phyloP scores from a whole-genome alignment of 2,888 invertebrate species.

The Mystacides longicornis region DNA sequence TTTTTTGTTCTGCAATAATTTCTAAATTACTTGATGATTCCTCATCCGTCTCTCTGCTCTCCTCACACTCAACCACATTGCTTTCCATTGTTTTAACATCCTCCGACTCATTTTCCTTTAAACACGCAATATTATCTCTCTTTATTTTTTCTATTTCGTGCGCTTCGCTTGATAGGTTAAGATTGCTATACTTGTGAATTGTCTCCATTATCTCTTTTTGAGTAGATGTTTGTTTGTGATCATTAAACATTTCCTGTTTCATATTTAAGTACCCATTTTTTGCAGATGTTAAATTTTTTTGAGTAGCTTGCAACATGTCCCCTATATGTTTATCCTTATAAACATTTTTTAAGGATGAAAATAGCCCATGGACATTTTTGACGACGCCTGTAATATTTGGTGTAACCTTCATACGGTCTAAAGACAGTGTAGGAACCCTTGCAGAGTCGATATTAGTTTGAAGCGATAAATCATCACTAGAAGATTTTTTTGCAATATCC shows the following conservation, averaged over 20 bases:
- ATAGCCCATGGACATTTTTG: conserved; percentile 47
- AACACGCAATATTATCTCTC: not conserved
- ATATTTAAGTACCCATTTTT: conserved; percentile 20
- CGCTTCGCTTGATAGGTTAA: conserved; percentile 21
- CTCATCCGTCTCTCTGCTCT: not conserved
- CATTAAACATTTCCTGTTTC: conserved; percentile 1
- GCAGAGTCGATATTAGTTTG: too few species aligned
- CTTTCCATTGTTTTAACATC: conserved; percentile 8
- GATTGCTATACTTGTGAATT: conserved; percentile 21
- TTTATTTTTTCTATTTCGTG: conserved; percentile 8
- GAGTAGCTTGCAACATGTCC: conserved; percentile 22
- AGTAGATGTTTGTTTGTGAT: conserved; percentile 1
- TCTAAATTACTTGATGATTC: too few species aligned
- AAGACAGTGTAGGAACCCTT: conserved; percentile 6
- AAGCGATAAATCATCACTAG: too few species aligned
- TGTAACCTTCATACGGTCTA: conserved; percentile 15
- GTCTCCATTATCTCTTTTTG: conserved; percentile 9
- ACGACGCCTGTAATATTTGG: conserved; percentile 31
- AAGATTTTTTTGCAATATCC: too few species aligned
- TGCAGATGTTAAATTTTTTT: conserved; percentile 19
- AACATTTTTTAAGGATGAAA: conserved; percentile 43
- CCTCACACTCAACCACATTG: not conserved
- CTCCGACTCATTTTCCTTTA: not conserved
- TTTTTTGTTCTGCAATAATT: conserved; percentile 34
- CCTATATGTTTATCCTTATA: conserved; percentile 31